phyloP scores from a whole-genome alignment of 2,888 invertebrate genomes.

The Ditula angustiorana region DNA sequence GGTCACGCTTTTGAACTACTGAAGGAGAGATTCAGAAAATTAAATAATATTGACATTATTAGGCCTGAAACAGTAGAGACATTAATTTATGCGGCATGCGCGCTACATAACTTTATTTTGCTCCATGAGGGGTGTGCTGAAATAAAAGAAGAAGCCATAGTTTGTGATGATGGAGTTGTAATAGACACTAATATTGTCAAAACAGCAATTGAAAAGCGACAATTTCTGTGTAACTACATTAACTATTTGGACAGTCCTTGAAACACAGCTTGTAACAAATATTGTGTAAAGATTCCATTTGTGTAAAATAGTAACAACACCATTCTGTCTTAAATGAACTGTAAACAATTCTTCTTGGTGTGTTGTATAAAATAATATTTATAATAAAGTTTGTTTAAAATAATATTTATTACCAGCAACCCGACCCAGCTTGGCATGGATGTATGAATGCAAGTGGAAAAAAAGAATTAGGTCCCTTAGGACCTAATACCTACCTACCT shows the following conservation, averaged over 20 bases:
- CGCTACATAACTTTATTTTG: constrained; percentile 76
- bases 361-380: no score
- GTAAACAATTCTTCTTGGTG: no score
- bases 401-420: no score
- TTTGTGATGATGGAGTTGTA: constrained; percentile 69
- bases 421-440: no score
- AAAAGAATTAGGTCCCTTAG: no score
- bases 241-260: constrained; percentile 64
- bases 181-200: constrained; percentile 71
- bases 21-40: constrained; percentile 69
- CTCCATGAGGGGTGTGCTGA: constrained; percentile 70
- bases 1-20: constrained; percentile 73
- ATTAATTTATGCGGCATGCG: constrained; percentile 70
- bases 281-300: neutral
- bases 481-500: no score
- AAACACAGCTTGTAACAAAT: neutral
- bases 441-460: no score
- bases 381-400: no score
- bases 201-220: constrained; percentile 72
- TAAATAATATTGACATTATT: constrained; percentile 67
- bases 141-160: constrained; percentile 69
- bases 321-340: no score
- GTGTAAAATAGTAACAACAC: no score
- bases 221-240: constrained; percentile 78
- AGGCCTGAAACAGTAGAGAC: constrained; percentile 64